A percentile compares a stretch with the other conserved stretches of the same genome.
phyloP scores from a whole-genome alignment of 1,140 invertebrate genomes.

The Parapsyche elsis region DNA sequence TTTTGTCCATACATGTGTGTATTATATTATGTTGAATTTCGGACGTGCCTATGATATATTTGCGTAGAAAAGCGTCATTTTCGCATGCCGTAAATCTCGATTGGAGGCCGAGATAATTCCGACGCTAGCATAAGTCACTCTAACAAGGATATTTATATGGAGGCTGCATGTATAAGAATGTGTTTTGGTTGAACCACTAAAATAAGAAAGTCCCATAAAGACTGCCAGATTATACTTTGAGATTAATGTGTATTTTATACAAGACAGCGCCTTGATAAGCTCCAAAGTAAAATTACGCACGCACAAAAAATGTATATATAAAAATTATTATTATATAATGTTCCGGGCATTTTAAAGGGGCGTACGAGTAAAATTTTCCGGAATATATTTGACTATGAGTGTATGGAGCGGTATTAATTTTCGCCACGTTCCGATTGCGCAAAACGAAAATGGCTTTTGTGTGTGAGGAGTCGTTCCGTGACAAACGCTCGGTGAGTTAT shows the following conservation, averaged over 20 bases:
- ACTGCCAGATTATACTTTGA: slow-evolving; percentile 45
- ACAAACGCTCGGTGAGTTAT: slow-evolving; percentile 47
- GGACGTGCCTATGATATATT: neutral
- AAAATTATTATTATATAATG: too few species aligned
- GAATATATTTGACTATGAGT: neutral
- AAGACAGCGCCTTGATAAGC: slow-evolving; percentile 38
- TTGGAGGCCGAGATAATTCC: slow-evolving; percentile 48
- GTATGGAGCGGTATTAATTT: neutral
- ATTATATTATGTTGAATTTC: neutral
- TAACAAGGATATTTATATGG: slow-evolving; percentile 52
- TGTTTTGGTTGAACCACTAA: slow-evolving; percentile 36
- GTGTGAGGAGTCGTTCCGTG: slow-evolving; percentile 45
- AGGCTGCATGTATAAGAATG: slow-evolving; percentile 38
- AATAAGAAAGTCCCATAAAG: slow-evolving; percentile 48
- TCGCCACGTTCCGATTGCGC: neutral
- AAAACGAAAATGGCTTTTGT: slow-evolving; percentile 13
- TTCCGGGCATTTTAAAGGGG: too few species aligned
- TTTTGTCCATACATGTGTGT: too few species aligned
- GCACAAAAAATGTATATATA: slow-evolving; percentile 1
- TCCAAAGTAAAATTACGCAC: slow-evolving; percentile 31
- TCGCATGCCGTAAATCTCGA: slow-evolving; percentile 45
- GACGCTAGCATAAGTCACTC: slow-evolving; percentile 44
- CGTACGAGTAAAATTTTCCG: neutral
- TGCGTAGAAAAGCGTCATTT: slow-evolving; percentile 40
- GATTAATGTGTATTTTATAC: slow-evolving; percentile 45